Evolutionary conservation across 2,888 invertebrate genomes (phyloP).

Genomic region (Sussaba pulchella): DNA sequence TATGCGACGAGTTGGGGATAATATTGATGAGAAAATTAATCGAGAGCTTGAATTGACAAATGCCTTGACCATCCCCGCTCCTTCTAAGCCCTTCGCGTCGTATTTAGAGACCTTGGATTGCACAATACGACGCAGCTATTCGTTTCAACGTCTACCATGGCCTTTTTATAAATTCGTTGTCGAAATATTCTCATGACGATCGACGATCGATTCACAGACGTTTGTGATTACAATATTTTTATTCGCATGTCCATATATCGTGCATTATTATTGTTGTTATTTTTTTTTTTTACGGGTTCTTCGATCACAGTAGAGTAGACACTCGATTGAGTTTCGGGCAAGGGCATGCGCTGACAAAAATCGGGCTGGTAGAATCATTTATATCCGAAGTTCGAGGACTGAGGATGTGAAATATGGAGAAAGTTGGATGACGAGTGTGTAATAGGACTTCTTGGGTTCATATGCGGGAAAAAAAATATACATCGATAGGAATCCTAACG

Average conservation of each 20-base stretch:
- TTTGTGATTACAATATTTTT: too few relatives aligned
- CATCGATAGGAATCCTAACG: too few relatives aligned
- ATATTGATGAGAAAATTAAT: constrained; percentile 25
- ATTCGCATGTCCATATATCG: too few relatives aligned
- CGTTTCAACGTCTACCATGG: constrained; percentile 16
- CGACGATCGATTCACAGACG: background rate
- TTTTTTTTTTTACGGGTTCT: background rate
- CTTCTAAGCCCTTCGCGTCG: background rate
- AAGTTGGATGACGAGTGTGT: too few relatives aligned
- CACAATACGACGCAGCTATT: background rate
- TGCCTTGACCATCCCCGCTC: background rate
- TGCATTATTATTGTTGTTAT: too few relatives aligned
- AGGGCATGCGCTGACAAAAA: background rate
- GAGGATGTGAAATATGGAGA: too few relatives aligned
- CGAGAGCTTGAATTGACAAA: background rate
- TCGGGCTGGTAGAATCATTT: too few relatives aligned
- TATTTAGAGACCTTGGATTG: constrained; percentile 4
- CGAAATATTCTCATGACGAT: constrained; percentile 12
- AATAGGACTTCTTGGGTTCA: too few relatives aligned
- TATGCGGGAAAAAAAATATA: too few relatives aligned
- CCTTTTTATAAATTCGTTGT: constrained; percentile 31
- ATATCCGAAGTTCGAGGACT: too few relatives aligned
- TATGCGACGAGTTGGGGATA: constrained; percentile 1
- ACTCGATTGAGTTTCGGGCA: background rate
- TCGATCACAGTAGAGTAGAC: background rate